Base-by-base conservation (phyloP, 2,113 vertebrate species). In the Galbula dea region DNA sequence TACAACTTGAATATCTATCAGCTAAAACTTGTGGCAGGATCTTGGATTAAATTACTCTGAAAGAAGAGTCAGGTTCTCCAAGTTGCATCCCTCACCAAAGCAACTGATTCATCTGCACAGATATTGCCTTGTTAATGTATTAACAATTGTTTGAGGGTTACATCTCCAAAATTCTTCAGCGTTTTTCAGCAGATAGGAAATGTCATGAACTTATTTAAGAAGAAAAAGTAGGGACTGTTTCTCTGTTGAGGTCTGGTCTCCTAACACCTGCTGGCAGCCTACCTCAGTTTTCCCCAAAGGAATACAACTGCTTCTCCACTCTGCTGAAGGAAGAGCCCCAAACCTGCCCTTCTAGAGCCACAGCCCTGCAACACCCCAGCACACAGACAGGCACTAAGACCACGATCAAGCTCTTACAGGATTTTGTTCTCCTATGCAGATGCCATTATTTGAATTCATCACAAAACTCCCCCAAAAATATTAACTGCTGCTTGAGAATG, bases 341-440 rank as follows among this genome's bases (percentile, higher is more conserved):
- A 3, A 37, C 9, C 27, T 37, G 27, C 20, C 39, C 36, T 37
- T 32, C 52, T 36, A 75, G 52, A 83, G 29, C 37, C 51, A 66
- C 3, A 75, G 15, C 7, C 48, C 9, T 0, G 0, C 23, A 52
- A 24, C 6, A 3, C 17, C 37, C 9, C 41, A 61, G n/a, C 14
- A 34, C 1, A 3, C 55, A 66, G 23, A 8, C 20, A 6, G 13
- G 26, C 23, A n/a, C 19, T 76, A 80, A 69, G 24, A 73, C 61
- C 19, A 6, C 3, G 9, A 17, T 9, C n/a, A 72, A 34, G 8
- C 4, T 14, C 20, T 37, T 20, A 57, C 0, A 1, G 20, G 36
- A 43, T 15, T 39, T 81, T 36, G 17, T 65, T 79, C 45, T 86
- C 13, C 27, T 62, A 2, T 27, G 30, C 24, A 71, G 30, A 29